Evolutionary conservation across 2,888 invertebrate genomes (phyloP).

Genomic region (Phasia obesa): DNA sequence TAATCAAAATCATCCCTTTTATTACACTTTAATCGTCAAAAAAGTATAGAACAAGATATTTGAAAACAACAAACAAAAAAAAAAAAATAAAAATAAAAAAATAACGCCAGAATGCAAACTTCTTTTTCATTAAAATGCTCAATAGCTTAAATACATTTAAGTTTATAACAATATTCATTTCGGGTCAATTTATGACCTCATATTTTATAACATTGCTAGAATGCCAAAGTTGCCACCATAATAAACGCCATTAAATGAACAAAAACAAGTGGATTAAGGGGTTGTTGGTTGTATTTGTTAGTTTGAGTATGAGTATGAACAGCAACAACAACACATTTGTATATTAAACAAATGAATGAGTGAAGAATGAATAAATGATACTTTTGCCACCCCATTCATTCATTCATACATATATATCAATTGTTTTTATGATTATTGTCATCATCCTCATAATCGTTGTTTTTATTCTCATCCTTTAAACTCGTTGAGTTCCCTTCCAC

Average conservation of each 20-base stretch:
- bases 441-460: conserved; percentile 73
- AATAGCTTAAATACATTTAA: conserved; percentile 65
- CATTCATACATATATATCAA: too few species aligned
- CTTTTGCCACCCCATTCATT: conserved; percentile 59
- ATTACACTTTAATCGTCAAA: conserved; percentile 66
- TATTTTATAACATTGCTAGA: conserved; percentile 68
- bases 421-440: conserved; percentile 79
- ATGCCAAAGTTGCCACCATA: conserved; percentile 71
- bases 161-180: conserved; percentile 67
- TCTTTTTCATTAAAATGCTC: conserved; percentile 44
- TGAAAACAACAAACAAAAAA: conserved; percentile 36
- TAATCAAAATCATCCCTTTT: conserved; percentile 68
- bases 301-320: neutral
- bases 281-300: conserved; percentile 63
- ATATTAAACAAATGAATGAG: conserved; percentile 32
- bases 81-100: neutral
- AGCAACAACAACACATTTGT: neutral
- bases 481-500: conserved; percentile 44
- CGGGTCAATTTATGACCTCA: conserved; percentile 73
- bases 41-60: conserved; percentile 13
- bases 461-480: conserved; percentile 65
- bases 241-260: conserved; percentile 72
- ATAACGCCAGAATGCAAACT: conserved; percentile 6
- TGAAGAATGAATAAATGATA: conserved; percentile 42
- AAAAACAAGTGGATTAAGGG: conserved; percentile 79